phyloP scores from a whole-genome alignment of 2,888 invertebrate species.

The Limenitis camilla region DNA sequence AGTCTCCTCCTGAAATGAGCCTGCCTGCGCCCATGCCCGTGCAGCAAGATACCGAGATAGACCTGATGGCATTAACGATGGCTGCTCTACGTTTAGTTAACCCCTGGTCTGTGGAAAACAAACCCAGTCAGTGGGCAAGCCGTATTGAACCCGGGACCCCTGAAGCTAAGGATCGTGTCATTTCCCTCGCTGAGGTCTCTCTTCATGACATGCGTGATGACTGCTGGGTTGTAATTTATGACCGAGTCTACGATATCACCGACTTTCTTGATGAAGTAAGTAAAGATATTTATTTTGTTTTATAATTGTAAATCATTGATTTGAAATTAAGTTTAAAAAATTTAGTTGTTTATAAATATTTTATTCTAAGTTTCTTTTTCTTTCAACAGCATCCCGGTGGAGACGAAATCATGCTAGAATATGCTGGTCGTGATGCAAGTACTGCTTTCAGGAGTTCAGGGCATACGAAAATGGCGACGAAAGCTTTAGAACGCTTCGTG shows the following conservation, averaged over 20 bases:
- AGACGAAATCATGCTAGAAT: slow-evolving; percentile 85
- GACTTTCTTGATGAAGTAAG: slow-evolving; percentile 81
- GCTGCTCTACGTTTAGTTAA: slow-evolving; percentile 63
- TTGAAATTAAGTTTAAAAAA: too few relatives aligned
- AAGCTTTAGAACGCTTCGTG: slow-evolving; percentile 79
- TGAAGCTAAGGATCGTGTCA: slow-evolving; percentile 61
- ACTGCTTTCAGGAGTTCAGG: slow-evolving; percentile 87
- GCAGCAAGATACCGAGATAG: slow-evolving; percentile 52
- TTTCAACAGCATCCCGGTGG: slow-evolving; percentile 85
- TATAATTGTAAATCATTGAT: too few relatives aligned
- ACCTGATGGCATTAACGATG: slow-evolving; percentile 63
- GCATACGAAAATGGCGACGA: slow-evolving; percentile 79
- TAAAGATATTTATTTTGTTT: slow-evolving; percentile 13
- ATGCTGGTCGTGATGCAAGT: slow-evolving; percentile 89
- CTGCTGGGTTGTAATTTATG: slow-evolving; percentile 92
- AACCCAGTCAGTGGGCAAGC: slow-evolving; percentile 38
- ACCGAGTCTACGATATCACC: slow-evolving; percentile 89
- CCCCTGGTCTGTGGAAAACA: slow-evolving; percentile 54
- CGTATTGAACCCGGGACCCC: slow-evolving; percentile 45
- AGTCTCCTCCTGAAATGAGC: slow-evolving; percentile 50
- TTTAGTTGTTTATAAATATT: too few relatives aligned
- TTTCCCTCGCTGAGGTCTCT: slow-evolving; percentile 83
- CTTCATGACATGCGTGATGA: slow-evolving; percentile 81
- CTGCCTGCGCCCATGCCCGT: slow-evolving; percentile 47
- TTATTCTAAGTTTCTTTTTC: neutral